Base-by-base conservation (phyloP, 2,888 invertebrate genomes). In the Cepaea hortensis region DNA sequence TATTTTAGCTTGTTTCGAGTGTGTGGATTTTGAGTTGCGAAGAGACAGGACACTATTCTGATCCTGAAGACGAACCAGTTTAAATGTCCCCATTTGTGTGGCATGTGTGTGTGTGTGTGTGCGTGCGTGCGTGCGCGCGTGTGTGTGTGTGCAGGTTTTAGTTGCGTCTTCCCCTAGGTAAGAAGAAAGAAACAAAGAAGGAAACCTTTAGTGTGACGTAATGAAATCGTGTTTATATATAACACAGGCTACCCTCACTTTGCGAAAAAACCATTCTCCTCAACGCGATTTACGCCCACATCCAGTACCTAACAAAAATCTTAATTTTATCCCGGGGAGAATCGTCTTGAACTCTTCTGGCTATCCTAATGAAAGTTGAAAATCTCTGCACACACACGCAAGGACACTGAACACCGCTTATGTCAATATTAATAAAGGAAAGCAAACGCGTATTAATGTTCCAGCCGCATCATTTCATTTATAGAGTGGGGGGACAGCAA, bases 351-450 rank as follows among this genome's bases (percentile, higher is more conserved):
- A 73, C 82, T 82, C 70, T 70, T 48, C 72, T 55, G 18, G 50
- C 82, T 70, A 48, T 72, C 73, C 55, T 50, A 73, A 50, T 70
- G 82, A 82, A 79, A 70, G 82, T 73, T 82, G 68, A 82, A 82
- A 82, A 82, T 82, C 82, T 73, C 46, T 73, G 73, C 23, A 82
- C 82, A 82, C 82, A 82, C 82, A 73, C 73, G 55, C 50, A 70
- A 73, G 73, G 82, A 82, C 82, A 61, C 82, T 55, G 50, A 82
- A 82, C 82, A 70, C 55, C 55, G 82, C 82, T 73, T 73, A 61
- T 82, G 82, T 82, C 82, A 82, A 82, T 82, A 82, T 73, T 82
- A 82, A 82, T 82, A 82, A 82, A 72, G 82, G 50, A 82, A 82
- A 82, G 82, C 73, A 82, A 82, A 82, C 82, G 48, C n/a, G 72